These are phyloP conservation scores for Phataginus tricuspis DNA, from an alignment of 2,797 vertebrate species.

Conservation along the genomic window DNA sequence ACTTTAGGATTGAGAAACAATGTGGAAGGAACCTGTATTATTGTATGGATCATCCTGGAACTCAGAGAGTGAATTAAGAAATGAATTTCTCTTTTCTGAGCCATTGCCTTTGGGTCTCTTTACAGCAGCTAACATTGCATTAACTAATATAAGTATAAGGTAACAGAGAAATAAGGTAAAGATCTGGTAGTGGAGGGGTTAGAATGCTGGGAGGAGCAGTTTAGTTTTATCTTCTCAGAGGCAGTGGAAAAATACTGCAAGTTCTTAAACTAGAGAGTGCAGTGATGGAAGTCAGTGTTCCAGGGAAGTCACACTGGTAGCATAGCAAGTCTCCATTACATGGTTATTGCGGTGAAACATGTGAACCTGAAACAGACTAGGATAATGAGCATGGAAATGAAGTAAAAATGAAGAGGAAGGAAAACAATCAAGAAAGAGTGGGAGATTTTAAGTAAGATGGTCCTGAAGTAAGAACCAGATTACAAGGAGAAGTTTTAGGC, in stretches of 20 bases:
- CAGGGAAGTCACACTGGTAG: not conserved
- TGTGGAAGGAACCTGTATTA: not conserved
- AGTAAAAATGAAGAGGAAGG: slow-evolving; percentile 16
- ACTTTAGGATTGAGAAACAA: slow-evolving; percentile 3
- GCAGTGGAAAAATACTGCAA: not conserved
- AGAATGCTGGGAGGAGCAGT: not conserved
- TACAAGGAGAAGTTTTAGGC: not conserved
- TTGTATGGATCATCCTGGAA: not conserved
- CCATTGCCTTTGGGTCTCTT: not conserved
- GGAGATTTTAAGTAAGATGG: no score
- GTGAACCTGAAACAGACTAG: not conserved
- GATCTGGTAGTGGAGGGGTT: not conserved
- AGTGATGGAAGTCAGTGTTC: not conserved
- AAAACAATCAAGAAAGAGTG: not conserved
- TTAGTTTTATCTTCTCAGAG: slow-evolving; percentile 3
- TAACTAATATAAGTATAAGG: not conserved
- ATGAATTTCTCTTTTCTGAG: not conserved
- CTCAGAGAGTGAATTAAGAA: not conserved
- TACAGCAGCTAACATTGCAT: not conserved
- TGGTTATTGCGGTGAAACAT: not conserved
- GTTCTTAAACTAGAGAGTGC: not conserved
- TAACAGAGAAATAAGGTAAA: slow-evolving; percentile 30
- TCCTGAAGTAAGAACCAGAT: not conserved
- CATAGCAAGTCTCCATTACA: not conserved
- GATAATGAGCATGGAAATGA: not conserved